Conservation (phyloP, 2,888 invertebrate species). For the Stomorhina lunata region DNA sequence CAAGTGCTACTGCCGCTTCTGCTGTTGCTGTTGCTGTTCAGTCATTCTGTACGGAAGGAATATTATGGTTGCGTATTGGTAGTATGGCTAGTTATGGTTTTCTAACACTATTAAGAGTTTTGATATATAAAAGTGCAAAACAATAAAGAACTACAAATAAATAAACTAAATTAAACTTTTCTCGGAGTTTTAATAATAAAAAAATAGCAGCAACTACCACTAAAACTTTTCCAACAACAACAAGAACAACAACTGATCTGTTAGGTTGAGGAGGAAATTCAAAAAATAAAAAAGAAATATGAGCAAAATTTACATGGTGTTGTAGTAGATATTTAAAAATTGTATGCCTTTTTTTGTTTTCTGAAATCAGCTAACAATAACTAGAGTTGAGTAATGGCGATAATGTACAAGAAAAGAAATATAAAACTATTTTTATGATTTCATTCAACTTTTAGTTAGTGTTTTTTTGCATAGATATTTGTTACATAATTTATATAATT, state of each 20-base stretch:
- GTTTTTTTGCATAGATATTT: not conserved
- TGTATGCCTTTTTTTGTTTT: not conserved
- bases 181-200: slow-evolving; percentile 10
- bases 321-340: not conserved
- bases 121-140: not conserved
- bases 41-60: not conserved
- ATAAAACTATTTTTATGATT: not conserved
- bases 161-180: slow-evolving; percentile 21
- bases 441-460: not conserved
- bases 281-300: not conserved
- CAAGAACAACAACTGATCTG: not conserved
- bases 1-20: not conserved
- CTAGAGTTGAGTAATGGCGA: not conserved
- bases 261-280: not conserved
- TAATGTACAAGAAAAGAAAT: not conserved
- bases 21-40: not conserved
- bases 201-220: slow-evolving; percentile 14
- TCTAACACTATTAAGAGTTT: slow-evolving; percentile 1
- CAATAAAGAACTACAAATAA: slow-evolving; percentile 20
- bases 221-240: too few species aligned
- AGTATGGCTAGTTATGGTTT: slow-evolving; percentile 21
- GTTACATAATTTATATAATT: not conserved
- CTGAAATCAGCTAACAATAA: not conserved
- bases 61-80: not conserved
- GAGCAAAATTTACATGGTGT: slow-evolving; percentile 17